A percentile compares a stretch with the other conserved stretches of the same genome.
Conservation (phyloP, 2,888 invertebrate genomes). For the Melieria picta region DNA sequence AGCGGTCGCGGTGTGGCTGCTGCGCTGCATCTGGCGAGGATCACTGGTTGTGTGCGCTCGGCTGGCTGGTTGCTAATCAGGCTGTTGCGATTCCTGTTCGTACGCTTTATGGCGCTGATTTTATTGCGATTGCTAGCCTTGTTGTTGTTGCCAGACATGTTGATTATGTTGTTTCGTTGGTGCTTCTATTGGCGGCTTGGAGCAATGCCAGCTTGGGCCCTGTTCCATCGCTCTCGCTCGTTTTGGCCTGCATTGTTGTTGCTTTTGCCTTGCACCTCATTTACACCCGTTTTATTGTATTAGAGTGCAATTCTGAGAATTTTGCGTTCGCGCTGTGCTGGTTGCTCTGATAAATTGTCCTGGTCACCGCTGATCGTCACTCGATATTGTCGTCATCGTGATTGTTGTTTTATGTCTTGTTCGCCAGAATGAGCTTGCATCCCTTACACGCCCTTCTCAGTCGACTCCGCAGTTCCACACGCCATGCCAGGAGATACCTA, state of each 20-base stretch:
- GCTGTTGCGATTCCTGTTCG: neutral
- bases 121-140: neutral
- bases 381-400: conserved; percentile 32
- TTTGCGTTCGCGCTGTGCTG: no score
- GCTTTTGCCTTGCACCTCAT: conserved; percentile 42
- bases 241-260: neutral
- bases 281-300: no score
- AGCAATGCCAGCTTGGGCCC: neutral
- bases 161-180: conserved; percentile 46
- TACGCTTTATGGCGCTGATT: neutral
- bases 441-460: neutral
- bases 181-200: conserved; percentile 41
- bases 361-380: conserved; percentile 59
- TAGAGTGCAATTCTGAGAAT: no score
- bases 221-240: no score
- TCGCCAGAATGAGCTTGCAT: conserved; percentile 49
- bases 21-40: no score
- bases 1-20: neutral
- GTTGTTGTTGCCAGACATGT: conserved; percentile 32
- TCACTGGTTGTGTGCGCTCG: no score
- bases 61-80: neutral
- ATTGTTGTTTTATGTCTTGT: conserved; percentile 35
- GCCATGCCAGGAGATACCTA: conserved; percentile 34
- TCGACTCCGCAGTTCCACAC: neutral
- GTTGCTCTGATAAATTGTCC: conserved; percentile 55